These are phyloP conservation scores for Agrochola circellaris DNA, from an alignment of 2,888 invertebrate genomes.

Conservation along the genomic window DNA sequence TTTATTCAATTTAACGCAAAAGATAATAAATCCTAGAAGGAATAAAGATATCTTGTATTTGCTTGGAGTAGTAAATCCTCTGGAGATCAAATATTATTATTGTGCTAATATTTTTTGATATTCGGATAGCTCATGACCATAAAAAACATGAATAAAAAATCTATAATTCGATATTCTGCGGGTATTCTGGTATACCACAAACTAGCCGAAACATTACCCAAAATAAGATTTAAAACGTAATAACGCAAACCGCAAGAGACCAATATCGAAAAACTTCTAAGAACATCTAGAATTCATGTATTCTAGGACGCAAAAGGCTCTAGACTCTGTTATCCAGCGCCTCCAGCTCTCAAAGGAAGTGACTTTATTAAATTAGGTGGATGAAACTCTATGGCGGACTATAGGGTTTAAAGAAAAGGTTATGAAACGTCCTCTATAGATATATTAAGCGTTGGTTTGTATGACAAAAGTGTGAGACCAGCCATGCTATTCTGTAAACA, in stretches of 20 bases:
- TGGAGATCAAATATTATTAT: background rate
- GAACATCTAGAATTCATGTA: slow-evolving; percentile 29
- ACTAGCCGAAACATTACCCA: no score
- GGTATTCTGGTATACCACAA: background rate
- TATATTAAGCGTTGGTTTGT: background rate
- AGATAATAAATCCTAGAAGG: background rate
- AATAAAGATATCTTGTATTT: background rate
- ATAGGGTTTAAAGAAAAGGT: background rate
- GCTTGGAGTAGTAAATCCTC: background rate
- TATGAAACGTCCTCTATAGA: background rate
- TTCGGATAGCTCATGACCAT: no score
- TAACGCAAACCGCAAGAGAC: background rate
- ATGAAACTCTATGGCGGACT: slow-evolving; percentile 14
- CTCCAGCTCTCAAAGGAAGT: slow-evolving; percentile 30
- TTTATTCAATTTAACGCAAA: background rate
- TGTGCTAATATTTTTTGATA: background rate
- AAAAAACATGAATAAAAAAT: no score
- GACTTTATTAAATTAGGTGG: slow-evolving; percentile 28
- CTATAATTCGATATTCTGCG: no score
- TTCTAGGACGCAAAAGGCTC: slow-evolving; percentile 28
- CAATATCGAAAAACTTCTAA: background rate
- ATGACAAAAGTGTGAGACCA: background rate
- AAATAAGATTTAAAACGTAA: background rate
- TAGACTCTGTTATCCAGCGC: slow-evolving; percentile 10
- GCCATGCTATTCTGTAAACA: no score